Evolutionary conservation across 2,113 vertebrate genomes (phyloP).

Genomic region (Campylorhamphus procurvoides): DNA sequence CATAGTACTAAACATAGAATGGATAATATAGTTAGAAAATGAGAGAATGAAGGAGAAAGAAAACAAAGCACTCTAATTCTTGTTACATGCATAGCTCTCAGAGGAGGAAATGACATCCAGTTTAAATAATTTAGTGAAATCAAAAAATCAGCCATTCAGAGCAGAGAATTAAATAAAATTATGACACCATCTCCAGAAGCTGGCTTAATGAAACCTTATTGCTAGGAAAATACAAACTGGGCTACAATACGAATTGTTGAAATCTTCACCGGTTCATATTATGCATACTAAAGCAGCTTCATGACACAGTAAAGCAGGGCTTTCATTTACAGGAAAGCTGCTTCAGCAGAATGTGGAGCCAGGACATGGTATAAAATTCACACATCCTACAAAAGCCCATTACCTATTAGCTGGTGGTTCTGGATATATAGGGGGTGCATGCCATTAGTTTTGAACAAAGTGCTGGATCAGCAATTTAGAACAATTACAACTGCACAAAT

Average conservation of each 20-base stretch:
- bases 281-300: conserved; percentile 14
- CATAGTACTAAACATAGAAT: not conserved
- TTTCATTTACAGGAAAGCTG: conserved; percentile 42
- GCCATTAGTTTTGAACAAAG: conserved; percentile 33
- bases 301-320: conserved; percentile 4
- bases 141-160: conserved; percentile 22
- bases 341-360: conserved; percentile 50
- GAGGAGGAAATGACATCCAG: conserved; percentile 40
- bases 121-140: conserved; percentile 44
- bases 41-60: conserved; percentile 4
- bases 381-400: conserved; percentile 19
- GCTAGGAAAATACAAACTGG: not conserved
- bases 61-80: not conserved
- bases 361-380: conserved; percentile 42
- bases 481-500: conserved; percentile 38
- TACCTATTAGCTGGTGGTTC: conserved; percentile 5
- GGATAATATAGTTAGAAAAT: conserved; percentile 2
- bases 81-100: conserved; percentile 12
- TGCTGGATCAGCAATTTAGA: conserved; percentile 37
- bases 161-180: conserved; percentile 56
- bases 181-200: conserved; percentile 1
- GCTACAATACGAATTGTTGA: not conserved
- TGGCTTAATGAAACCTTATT: conserved; percentile 49
- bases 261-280: not conserved
- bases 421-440: conserved; percentile 7